These are phyloP conservation scores for Pandemis cinnamomeana DNA, from an alignment of 2,888 invertebrate species.

Conservation along the genomic window DNA sequence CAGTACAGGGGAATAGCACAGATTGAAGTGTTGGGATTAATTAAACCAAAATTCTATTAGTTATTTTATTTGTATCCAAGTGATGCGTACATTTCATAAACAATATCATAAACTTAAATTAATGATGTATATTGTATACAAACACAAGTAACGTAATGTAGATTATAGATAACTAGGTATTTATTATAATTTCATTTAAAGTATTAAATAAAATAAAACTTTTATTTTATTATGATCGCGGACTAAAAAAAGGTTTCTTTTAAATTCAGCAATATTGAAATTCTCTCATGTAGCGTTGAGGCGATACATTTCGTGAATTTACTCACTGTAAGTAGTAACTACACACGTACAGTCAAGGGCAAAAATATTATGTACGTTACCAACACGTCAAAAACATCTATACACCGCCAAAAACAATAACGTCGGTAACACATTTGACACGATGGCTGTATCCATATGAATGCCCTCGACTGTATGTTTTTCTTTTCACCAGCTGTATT, in stretches of 20 bases:
- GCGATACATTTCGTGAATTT: not conserved
- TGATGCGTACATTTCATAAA: slow-evolving; percentile 60
- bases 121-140: slow-evolving; percentile 62
- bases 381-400: too few relatives aligned
- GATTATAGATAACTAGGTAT: slow-evolving; percentile 15
- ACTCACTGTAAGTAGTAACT: not conserved
- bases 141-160: slow-evolving; percentile 59
- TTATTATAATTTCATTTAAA: slow-evolving; percentile 4
- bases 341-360: too few relatives aligned
- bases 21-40: not conserved
- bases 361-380: too few relatives aligned
- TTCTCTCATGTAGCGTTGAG: not conserved
- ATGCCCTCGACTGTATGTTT: too few relatives aligned
- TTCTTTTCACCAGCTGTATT: not conserved
- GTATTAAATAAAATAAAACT: not conserved
- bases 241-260: not conserved
- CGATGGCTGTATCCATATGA: too few relatives aligned
- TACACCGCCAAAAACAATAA: too few relatives aligned
- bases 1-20: not conserved
- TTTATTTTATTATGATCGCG: not conserved
- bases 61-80: slow-evolving; percentile 68
- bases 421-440: too few relatives aligned
- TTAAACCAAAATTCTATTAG: slow-evolving; percentile 47
- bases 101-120: slow-evolving; percentile 58
- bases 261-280: too few relatives aligned